These are phyloP conservation scores for Alviniconcha marisindica DNA, from an alignment of 1,140 invertebrate genomes.

Conservation along the genomic window DNA sequence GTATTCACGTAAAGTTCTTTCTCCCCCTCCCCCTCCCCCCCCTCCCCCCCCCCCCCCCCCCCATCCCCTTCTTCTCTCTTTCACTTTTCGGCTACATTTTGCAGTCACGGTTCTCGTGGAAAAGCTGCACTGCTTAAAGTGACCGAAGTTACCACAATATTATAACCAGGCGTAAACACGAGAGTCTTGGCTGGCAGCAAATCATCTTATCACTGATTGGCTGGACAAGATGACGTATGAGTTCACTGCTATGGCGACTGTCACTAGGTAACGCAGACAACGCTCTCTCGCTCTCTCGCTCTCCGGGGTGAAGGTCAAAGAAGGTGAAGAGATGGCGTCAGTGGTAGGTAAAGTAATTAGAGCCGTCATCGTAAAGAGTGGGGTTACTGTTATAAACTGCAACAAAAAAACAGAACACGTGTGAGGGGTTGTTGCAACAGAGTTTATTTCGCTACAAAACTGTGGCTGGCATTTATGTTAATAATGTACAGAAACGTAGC, in stretches of 20 bases:
- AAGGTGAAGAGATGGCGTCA: neutral
- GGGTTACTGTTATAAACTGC: conserved; percentile 28
- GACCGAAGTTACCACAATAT: too few species aligned
- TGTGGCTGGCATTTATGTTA: neutral
- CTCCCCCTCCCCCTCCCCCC: too few species aligned
- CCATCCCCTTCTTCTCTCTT: too few species aligned
- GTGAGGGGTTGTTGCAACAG: conserved; percentile 18
- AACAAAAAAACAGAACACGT: conserved; percentile 36
- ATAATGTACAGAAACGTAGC: neutral
- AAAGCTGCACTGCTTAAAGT: too few species aligned
- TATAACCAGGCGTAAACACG: too few species aligned
- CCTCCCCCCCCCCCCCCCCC: too few species aligned
- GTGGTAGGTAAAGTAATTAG: conserved; percentile 40
- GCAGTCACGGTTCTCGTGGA: too few species aligned
- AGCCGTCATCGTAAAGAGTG: conserved; percentile 10
- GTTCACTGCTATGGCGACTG: conserved; percentile 35
- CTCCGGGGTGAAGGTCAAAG: conserved; percentile 2
- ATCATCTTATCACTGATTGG: too few species aligned
- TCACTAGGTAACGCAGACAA: conserved; percentile 23
- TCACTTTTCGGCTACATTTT: too few species aligned
- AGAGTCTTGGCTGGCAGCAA: too few species aligned
- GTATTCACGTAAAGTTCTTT: too few species aligned
- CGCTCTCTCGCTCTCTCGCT: neutral
- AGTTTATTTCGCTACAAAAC: conserved; percentile 17
- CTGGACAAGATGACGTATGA: neutral